phyloP scores from a whole-genome alignment of 1,140 invertebrate genomes.

The Trichonephila clavata region DNA sequence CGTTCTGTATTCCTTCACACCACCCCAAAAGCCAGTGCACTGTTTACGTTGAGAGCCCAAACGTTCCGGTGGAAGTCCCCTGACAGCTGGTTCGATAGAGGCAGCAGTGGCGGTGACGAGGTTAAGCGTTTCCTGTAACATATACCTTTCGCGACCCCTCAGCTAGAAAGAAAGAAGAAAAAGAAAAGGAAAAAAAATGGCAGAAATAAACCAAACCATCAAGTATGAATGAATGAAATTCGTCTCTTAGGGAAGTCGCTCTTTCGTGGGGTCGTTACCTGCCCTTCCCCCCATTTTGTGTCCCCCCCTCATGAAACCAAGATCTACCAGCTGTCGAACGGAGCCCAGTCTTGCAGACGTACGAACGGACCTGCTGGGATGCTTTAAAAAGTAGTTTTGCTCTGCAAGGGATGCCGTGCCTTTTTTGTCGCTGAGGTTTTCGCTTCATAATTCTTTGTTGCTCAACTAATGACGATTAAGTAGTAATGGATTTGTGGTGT shows the following conservation, averaged over 20 bases:
- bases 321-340: slow-evolving; percentile 62
- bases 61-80: slow-evolving; percentile 61
- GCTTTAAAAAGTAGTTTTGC: not conserved
- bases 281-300: not conserved
- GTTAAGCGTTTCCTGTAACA: slow-evolving; percentile 72
- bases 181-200: not conserved
- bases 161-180: slow-evolving; percentile 4
- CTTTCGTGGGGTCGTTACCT: slow-evolving; percentile 51
- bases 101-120: slow-evolving; percentile 36
- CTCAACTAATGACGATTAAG: not conserved
- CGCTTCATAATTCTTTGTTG: not conserved
- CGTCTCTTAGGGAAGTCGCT: slow-evolving; percentile 35
- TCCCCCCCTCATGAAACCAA: not conserved
- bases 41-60: slow-evolving; percentile 44
- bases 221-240: slow-evolving; percentile 63
- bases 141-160: slow-evolving; percentile 65
- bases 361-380: slow-evolving; percentile 46
- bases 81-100: slow-evolving; percentile 49
- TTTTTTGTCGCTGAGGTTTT: not conserved
- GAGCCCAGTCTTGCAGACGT: slow-evolving; percentile 37
- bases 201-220: slow-evolving; percentile 30
- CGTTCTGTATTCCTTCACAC: slow-evolving; percentile 28
- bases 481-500: not conserved
- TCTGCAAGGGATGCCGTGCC: slow-evolving; percentile 8
- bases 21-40: not conserved